Conservation (phyloP, 2,797 vertebrate genomes). For the Myotis planiceps region DNA sequence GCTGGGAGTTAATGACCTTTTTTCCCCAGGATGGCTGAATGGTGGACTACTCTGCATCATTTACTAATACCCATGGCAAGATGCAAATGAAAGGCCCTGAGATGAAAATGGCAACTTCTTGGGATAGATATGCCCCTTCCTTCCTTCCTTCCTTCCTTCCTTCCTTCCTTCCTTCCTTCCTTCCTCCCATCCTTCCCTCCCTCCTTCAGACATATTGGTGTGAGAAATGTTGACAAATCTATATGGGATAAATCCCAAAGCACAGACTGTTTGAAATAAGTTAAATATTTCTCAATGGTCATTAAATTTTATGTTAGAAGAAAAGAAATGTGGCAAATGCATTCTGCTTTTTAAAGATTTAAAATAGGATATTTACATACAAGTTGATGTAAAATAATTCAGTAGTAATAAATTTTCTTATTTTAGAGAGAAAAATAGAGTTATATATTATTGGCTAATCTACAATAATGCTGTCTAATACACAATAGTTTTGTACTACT, state of each 20-base stretch:
- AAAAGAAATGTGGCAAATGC: neutral
- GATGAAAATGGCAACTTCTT: neutral
- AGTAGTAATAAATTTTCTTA: constrained; percentile 20
- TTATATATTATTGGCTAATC: constrained; percentile 5
- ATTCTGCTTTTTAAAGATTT: neutral
- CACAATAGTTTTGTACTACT: constrained; percentile 8
- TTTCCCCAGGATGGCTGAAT: neutral
- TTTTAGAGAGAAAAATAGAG: constrained; percentile 3
- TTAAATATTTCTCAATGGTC: neutral
- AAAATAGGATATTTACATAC: neutral
- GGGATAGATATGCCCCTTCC: neutral
- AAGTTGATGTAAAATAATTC: constrained; percentile 4
- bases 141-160: too few relatives aligned
- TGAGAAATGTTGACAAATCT: constrained; percentile 20
- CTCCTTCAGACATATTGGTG: neutral
- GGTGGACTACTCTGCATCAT: neutral
- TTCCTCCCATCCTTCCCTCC: too few relatives aligned
- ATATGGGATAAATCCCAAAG: neutral
- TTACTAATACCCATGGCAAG: neutral
- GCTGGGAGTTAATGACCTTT: neutral
- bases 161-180: too few relatives aligned
- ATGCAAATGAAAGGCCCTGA: neutral
- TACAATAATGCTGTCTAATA: constrained; percentile 6
- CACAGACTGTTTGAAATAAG: neutral
- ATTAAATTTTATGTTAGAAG: constrained; percentile 8